A percentile compares a stretch with the other conserved stretches of the same genome.
These are phyloP conservation scores for Henicopernis longicauda DNA, from an alignment of 2,113 vertebrate species.

Conservation along the genomic window DNA sequence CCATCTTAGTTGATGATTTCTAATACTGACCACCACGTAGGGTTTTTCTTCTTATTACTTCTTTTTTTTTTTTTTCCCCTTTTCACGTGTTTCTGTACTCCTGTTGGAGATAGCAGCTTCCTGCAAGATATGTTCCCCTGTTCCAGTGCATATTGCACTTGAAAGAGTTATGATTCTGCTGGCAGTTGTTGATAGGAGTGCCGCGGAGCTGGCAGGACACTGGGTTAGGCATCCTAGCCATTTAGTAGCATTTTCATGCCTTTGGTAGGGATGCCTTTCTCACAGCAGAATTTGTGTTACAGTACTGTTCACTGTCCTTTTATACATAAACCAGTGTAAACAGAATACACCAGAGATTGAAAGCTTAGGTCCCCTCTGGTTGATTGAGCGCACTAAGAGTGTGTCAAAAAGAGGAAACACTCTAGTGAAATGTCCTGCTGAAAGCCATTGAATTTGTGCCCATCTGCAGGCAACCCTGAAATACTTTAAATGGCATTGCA, in stretches of 20 bases:
- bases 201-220: not conserved
- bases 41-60: not conserved
- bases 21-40: not conserved
- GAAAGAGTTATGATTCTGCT: not conserved
- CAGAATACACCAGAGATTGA: not conserved
- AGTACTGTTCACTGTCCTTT: not conserved
- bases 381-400: not conserved
- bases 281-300: not conserved
- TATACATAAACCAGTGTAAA: not conserved
- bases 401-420: not conserved
- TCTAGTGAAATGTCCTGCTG: not conserved
- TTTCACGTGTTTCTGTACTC: not conserved
- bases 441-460: not conserved
- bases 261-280: not conserved
- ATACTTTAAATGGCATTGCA: not conserved
- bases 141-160: not conserved
- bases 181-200: not conserved
- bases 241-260: not conserved
- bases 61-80: not conserved
- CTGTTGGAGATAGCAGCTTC: not conserved
- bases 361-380: not conserved
- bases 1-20: not conserved
- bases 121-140: accelerated
- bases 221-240: not conserved
- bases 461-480: not conserved